Evolutionary conservation across 2,888 invertebrate species (phyloP).

Genomic region (Diadromus collaris): DNA sequence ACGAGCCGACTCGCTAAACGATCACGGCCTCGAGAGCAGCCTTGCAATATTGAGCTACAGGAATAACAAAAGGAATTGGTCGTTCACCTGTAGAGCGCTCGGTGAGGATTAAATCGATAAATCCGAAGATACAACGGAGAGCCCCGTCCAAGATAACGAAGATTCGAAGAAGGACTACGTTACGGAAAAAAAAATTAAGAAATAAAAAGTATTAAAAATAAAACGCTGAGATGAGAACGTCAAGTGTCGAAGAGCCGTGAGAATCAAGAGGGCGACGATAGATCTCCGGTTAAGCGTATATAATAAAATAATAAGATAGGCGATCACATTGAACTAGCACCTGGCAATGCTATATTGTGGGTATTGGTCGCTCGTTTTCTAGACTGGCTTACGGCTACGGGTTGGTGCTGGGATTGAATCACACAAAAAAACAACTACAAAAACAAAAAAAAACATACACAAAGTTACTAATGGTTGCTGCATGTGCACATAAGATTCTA

Average conservation of each 20-base stretch:
- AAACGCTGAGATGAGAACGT: constrained; percentile 21
- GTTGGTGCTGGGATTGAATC: constrained; percentile 79
- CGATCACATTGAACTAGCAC: constrained; percentile 76
- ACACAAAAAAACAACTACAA: constrained; percentile 52
- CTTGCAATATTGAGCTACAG: constrained; percentile 4
- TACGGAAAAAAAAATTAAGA: constrained; percentile 6
- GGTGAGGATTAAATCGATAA: constrained; percentile 19
- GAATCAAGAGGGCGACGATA: constrained; percentile 30
- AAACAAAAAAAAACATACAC: constrained; percentile 49
- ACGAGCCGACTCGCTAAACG: constrained; percentile 9
- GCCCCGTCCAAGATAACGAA: constrained; percentile 15
- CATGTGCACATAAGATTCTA: constrained; percentile 75
- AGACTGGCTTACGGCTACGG: constrained; percentile 78
- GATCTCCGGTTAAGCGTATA: constrained; percentile 27
- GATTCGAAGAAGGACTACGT: constrained; percentile 14
- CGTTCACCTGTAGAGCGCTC: constrained; percentile 9
- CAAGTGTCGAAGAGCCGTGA: constrained; percentile 28
- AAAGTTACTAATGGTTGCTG: constrained; percentile 78
- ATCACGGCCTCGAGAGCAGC: background rate
- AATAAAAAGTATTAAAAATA: background rate
- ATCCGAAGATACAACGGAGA: constrained; percentile 36
- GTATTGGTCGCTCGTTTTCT: constrained; percentile 75
- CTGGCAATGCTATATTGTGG: constrained; percentile 79
- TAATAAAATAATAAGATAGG: constrained; percentile 54
- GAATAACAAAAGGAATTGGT: constrained; percentile 4